phyloP scores from a whole-genome alignment of 2,113 vertebrate genomes.

The Mola mola region DNA sequence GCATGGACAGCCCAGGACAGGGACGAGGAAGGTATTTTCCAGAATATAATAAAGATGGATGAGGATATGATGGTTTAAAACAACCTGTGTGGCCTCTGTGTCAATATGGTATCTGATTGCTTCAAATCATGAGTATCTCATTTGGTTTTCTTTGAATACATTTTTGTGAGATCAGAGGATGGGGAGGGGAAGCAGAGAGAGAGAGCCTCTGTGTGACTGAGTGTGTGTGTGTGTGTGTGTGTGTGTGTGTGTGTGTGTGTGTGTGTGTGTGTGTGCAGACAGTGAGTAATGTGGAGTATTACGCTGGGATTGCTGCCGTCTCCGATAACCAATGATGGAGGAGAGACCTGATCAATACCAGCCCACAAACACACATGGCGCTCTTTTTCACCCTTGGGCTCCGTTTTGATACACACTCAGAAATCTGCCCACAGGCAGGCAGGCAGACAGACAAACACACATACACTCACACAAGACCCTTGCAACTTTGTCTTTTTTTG shows the following conservation, averaged over 20 bases:
- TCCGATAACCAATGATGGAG: slow-evolving; percentile 68
- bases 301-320: slow-evolving; percentile 37
- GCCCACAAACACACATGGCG: slow-evolving; percentile 7
- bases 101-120: not conserved
- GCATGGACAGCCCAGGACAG: too few species aligned
- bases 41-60: slow-evolving; percentile 3
- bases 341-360: slow-evolving; percentile 56
- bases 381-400: slow-evolving; percentile 11
- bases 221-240: not conserved
- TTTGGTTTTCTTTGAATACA: slow-evolving; percentile 44
- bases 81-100: slow-evolving; percentile 3
- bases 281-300: slow-evolving; percentile 48
- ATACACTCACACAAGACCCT: slow-evolving; percentile 56
- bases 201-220: not conserved
- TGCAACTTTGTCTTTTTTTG: slow-evolving; percentile 55
- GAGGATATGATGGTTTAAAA: slow-evolving; percentile 6
- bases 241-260: slow-evolving; percentile 20
- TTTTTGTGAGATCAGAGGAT: slow-evolving; percentile 8
- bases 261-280: slow-evolving; percentile 26
- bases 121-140: slow-evolving; percentile 15
- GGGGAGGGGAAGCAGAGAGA: not conserved
- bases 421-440: slow-evolving; percentile 3
- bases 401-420: slow-evolving; percentile 18
- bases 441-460: slow-evolving; percentile 6
- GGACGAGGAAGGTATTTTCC: not conserved